phyloP scores from a whole-genome alignment of 2,888 invertebrate genomes.

The Bombylius discolor region DNA sequence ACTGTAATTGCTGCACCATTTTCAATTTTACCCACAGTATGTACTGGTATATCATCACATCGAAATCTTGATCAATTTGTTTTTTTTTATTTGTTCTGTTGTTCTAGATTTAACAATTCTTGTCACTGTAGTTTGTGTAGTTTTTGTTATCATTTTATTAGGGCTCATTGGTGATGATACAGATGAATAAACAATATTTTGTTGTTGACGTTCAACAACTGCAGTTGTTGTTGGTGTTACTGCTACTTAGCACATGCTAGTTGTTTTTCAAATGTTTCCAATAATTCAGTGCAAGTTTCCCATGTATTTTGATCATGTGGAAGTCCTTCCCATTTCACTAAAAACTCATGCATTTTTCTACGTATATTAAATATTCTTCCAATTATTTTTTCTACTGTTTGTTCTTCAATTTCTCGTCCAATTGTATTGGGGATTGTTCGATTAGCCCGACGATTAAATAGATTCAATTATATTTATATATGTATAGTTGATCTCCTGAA shows the following conservation, averaged over 20 bases:
- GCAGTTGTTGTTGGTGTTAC: constrained; percentile 15
- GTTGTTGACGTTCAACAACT: constrained; percentile 13
- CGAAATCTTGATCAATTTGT: constrained; percentile 60
- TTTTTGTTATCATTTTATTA: constrained; percentile 8
- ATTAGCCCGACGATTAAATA: too few species aligned
- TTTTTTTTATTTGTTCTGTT: constrained; percentile 69
- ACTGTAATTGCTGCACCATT: constrained; percentile 26
- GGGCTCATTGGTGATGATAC: constrained; percentile 36
- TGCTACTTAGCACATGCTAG: constrained; percentile 47
- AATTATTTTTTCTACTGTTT: too few species aligned
- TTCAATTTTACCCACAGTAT: constrained; percentile 40
- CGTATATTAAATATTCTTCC: too few species aligned
- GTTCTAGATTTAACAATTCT: constrained; percentile 51
- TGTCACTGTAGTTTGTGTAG: constrained; percentile 50
- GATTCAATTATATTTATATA: too few species aligned
- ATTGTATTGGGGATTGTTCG: too few species aligned
- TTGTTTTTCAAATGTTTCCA: constrained; percentile 70
- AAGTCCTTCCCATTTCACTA: constrained; percentile 19
- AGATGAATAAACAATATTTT: constrained; percentile 26
- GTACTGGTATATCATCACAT: constrained; percentile 41
- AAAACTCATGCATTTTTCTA: too few species aligned
- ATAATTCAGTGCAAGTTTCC: constrained; percentile 66
- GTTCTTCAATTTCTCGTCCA: too few species aligned
- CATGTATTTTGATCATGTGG: constrained; percentile 72
- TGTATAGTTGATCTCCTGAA: too few species aligned